Evolutionary conservation across 92 coral and sea anemone genomes (phyloP), one percentile per base, ranked within the genome.

Genomic region (Scolanthus callimorphus): DNA sequence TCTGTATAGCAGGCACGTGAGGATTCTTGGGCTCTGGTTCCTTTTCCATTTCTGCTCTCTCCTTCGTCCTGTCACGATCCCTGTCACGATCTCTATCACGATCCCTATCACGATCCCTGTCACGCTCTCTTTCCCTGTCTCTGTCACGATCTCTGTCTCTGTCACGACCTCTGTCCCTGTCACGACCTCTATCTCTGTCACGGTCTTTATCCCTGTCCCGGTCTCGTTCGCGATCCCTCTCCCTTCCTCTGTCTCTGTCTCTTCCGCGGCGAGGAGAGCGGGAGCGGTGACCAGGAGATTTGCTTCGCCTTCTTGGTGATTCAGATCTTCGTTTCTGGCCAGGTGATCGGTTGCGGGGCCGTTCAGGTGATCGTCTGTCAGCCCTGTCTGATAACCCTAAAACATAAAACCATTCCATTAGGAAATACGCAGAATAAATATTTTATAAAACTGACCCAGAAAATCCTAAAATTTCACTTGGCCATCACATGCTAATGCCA

Each of bases 271-370:
- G 73, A 43, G 97, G 87, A 39, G 91, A 85, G 25, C 86, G 89
- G 3, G 82, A 84, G 54, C 88, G 76, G 57, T 85, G 81, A 27
- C 89, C 69, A 8, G 97, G 97, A 19, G 95, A 87, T 60, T 89
- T 76, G 29, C 79, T 76, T 25, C 89, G 45, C 51, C 79, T 76
- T 29, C 80, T 65, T n/a, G 97, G 97, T 9, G 97, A 89, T 50
- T 83, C 69, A 27, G 96, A 80, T n/a, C n/a, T n/a, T n/a, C n/a
- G n/a, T 17, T 80, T 75, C 37, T 57, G 69, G 3, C 80, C 81
- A 44, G 89, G 91, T 13, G 96, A 84, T 37, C 84, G 67, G n/a
- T n/a, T n/a, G n/a, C 67, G 77, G 27, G 64, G 77, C 22, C 48
- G 27, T 49, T 52, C 68, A 0, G 74, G 54, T 0, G 63, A 66